Base-by-base conservation (phyloP, 2,888 invertebrate genomes). In the Papilio protenor region DNA sequence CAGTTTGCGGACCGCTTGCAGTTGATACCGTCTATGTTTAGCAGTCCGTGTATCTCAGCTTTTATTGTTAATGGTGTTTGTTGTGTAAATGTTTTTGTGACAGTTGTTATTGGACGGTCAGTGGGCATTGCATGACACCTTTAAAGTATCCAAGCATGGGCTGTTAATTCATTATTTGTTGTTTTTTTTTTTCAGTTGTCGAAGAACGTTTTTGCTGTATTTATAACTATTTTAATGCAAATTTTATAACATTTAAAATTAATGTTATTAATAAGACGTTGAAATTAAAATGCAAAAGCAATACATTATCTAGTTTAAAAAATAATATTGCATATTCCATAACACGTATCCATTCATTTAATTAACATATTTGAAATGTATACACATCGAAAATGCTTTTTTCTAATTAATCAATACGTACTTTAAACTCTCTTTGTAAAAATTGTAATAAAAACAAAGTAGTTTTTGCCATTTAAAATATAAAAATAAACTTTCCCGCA, bases 71-170 rank as follows among this genome's bases (percentile, higher is more conserved):
- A 12, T 69, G 66, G n/a, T 69, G 66, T 66, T 66, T n/a, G 40
- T n/a, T n/a, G 5, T 69, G 45, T 73, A 40, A 27, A 33, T 49
- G 23, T 45, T 71, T 40, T 52, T 59, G 45, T 49, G n/a, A 27
- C 18, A 78, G 78, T 81, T 81, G 85, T 87, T 88, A 87, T 87
- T 85, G 85, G 85, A 84, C 81, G 87, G 90, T 90, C 91, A 84
- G 87, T 86, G 85, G 85, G 82, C 74, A 82, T 84, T 86, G 92
- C 92, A 92, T 91, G 91, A 79, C 84, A 84, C 85, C 86, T 83
- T 83, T 81, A 80, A 91, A 91, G 91, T 88, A 90, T 75, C 88
- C 85, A 81, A 75, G 92, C 92, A 93, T 92, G 91, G 80, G 90
- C 90, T 88, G 87, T 86, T 89, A 6, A 69, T 85, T 79, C 78